A percentile compares a stretch with the other conserved stretches of the same genome.
phyloP scores from a whole-genome alignment of 2,888 invertebrate genomes.

The Latrodectus hesperus region DNA sequence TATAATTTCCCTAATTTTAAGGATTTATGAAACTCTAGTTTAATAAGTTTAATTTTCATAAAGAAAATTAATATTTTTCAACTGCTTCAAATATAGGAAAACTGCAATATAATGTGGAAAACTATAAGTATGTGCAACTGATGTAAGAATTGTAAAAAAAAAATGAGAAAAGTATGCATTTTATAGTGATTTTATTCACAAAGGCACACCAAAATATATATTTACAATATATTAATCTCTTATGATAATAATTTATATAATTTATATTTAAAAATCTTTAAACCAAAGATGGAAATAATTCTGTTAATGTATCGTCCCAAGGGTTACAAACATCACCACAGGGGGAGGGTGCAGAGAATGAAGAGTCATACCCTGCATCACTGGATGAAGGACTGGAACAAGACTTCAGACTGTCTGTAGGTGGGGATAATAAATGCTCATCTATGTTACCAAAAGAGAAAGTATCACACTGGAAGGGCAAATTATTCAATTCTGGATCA shows the following conservation, averaged over 20 bases:
- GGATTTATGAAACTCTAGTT: too few species aligned
- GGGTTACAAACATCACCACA: slow-evolving; percentile 31
- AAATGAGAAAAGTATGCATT: too few species aligned
- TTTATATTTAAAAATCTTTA: slow-evolving; percentile 20
- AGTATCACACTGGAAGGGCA: slow-evolving; percentile 40
- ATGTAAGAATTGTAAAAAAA: too few species aligned
- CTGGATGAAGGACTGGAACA: slow-evolving; percentile 53
- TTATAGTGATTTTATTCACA: slow-evolving; percentile 60
- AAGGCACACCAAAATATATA: slow-evolving; percentile 48
- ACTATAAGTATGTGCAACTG: too few species aligned
- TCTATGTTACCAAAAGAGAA: slow-evolving; percentile 7
- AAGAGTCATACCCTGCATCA: slow-evolving; percentile 70
- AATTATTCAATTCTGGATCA: background rate
- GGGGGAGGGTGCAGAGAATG: slow-evolving; percentile 49
- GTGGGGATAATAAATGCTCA: background rate
- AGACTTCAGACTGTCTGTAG: background rate
- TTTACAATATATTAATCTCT: slow-evolving; percentile 43
- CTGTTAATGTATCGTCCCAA: slow-evolving; percentile 58
- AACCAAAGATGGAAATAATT: slow-evolving; percentile 67
- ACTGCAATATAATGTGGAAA: too few species aligned
- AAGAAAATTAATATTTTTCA: too few species aligned
- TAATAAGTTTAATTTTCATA: too few species aligned
- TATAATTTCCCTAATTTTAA: too few species aligned
- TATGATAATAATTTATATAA: slow-evolving; percentile 31
- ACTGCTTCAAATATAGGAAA: too few species aligned